Evolutionary conservation across 2,888 invertebrate species (phyloP).

Genomic region (Hermaeophaga mercurialis): DNA sequence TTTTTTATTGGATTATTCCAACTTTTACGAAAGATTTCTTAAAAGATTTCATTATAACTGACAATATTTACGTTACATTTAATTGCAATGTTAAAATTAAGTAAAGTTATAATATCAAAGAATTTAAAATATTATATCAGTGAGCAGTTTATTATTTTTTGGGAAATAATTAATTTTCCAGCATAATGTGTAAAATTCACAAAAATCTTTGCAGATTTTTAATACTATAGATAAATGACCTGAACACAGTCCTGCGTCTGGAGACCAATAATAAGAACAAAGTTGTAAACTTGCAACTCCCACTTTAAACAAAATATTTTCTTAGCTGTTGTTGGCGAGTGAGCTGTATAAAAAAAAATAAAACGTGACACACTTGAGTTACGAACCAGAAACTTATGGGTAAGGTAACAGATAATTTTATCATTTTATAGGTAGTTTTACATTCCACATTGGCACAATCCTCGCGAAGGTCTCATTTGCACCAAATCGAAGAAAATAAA

Average conservation of each 20-base stretch:
- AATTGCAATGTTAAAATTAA: too few species aligned
- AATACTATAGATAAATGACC: background rate
- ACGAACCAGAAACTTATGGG: constrained; percentile 39
- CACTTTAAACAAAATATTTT: background rate
- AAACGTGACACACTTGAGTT: constrained; percentile 38
- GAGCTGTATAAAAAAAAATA: constrained; percentile 19
- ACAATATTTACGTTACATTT: too few species aligned
- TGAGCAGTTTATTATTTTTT: too few species aligned
- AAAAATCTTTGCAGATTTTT: too few species aligned
- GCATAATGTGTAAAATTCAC: too few species aligned
- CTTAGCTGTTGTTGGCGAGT: background rate
- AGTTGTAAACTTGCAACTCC: background rate
- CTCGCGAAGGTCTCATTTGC: constrained; percentile 28
- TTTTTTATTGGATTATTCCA: too few species aligned
- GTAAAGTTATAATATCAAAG: too few species aligned
- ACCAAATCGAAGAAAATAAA: too few species aligned
- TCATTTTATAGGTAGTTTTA: constrained; percentile 40
- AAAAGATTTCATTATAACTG: too few species aligned
- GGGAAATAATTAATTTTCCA: too few species aligned
- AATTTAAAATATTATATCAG: too few species aligned
- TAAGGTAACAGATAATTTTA: constrained; percentile 40
- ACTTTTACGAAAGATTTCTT: too few species aligned
- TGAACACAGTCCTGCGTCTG: background rate
- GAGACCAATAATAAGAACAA: background rate
- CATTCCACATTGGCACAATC: constrained; percentile 35